phyloP scores from a whole-genome alignment of 2,888 invertebrate species.

The Onchidella celtica region DNA sequence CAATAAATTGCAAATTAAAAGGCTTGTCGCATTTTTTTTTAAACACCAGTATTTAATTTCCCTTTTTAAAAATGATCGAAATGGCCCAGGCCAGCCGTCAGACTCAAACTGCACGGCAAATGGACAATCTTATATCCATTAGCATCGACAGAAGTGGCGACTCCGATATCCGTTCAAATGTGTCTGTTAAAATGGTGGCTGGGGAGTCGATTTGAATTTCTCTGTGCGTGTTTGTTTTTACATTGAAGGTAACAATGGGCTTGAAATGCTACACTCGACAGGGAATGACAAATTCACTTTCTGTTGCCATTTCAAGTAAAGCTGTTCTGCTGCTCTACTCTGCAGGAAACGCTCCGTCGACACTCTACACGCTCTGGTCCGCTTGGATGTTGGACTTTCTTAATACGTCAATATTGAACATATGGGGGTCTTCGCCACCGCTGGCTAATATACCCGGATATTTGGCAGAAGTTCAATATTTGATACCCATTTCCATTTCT shows the following conservation, averaged over 20 bases:
- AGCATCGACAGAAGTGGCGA: neutral
- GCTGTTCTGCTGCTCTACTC: neutral
- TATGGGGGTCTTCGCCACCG: conserved; percentile 7
- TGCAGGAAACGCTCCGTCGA: neutral
- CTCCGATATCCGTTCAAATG: no score
- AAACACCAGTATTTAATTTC: no score
- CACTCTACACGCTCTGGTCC: conserved; percentile 4
- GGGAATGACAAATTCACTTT: conserved; percentile 45
- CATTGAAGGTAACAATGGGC: conserved; percentile 21
- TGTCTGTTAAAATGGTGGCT: no score
- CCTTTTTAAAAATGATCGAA: no score
- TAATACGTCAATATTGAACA: conserved; percentile 29
- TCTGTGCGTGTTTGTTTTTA: conserved; percentile 5
- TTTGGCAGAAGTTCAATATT: conserved; percentile 22
- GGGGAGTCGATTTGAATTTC: no score
- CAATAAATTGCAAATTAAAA: no score
- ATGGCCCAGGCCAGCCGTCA: no score
- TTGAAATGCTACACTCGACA: conserved; percentile 4
- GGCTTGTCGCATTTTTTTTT: no score
- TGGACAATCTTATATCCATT: conserved; percentile 14
- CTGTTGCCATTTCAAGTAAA: conserved; percentile 19
- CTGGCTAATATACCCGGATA: neutral
- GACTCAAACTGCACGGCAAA: no score
- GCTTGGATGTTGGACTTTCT: neutral
- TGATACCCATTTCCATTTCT: conserved; percentile 38